These are phyloP conservation scores for Argopecten irradians DNA, from an alignment of 1,140 invertebrate genomes.

Conservation along the genomic window DNA sequence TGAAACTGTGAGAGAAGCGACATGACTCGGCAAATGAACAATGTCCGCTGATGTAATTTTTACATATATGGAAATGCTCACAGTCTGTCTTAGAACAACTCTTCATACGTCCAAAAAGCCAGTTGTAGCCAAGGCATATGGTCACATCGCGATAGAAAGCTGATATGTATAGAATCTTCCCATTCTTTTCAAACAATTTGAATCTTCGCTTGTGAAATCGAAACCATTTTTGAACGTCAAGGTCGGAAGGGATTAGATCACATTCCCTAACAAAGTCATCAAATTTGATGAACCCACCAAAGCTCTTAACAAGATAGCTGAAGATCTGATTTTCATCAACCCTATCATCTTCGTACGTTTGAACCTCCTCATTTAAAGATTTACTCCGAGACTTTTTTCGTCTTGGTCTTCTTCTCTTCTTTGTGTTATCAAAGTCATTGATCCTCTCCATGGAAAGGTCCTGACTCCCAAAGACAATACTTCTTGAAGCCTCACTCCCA, in stretches of 20 bases:
- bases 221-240: neutral
- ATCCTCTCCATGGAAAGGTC: neutral
- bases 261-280: neutral
- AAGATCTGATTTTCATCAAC: neutral
- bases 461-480: neutral
- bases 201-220: constrained; percentile 5
- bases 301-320: constrained; percentile 6
- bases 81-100: neutral
- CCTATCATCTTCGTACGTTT: neutral
- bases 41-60: neutral
- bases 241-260: neutral
- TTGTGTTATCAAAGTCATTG: neutral
- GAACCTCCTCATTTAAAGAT: neutral
- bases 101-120: neutral
- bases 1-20: neutral
- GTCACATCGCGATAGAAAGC: neutral
- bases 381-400: neutral
- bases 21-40: neutral
- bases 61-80: neutral
- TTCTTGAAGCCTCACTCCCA: neutral
- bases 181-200: constrained; percentile 3
- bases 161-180: neutral
- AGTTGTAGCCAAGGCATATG: neutral
- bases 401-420: neutral
- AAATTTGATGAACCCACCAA: neutral